Base-by-base conservation (phyloP, 2,797 vertebrate genomes). In the Clarias pachynema region DNA sequence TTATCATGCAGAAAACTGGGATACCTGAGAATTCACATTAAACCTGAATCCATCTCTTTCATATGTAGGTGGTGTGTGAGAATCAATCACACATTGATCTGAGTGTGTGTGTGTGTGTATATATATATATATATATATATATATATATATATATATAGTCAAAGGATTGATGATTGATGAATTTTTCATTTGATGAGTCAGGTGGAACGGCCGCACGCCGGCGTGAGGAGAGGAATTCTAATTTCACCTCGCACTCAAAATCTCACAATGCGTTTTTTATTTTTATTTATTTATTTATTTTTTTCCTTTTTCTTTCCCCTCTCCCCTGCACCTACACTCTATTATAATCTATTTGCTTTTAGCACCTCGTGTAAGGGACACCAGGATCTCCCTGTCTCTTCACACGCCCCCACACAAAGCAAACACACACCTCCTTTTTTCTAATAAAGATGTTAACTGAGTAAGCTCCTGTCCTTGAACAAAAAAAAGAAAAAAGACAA, bases 101-200 rank as follows among this genome's bases (percentile, higher is more conserved):
- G 95, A 93, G 75, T 78, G 10, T 57, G 1, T 57, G 8, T 57
- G 26, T 34, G 18, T 29, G 7, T 77, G 2, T 59, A 4, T 77
- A 4, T 77, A 8, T 75, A 16, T 74, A n/a, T 74, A n/a, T 60
- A 8, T 56, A 16, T 29, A 26, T 74, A 26, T 77, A 29, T 75
- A 16, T 16, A 14, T 16, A 14, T 26, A 14, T 29, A 91, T 34
- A 34, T 34, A 34, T 77, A 3, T 77, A 4, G 96, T 96, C 93
- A 95, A 93, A 95, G 94, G 95, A 96, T 95, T 96, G 96, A 96
- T 93, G 96, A 96, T 94, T 96, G 94, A 97, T 96, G 93, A 95
- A 95, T 95, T 96, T 96, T 96, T 95, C 93, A 96, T 97, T 94
- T 96, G 95, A 96, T 95, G 94, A 97, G 93, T 95, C 94, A 95